phyloP scores from a whole-genome alignment of 2,797 vertebrate genomes.

The Cryptoblepharus egeriae region DNA sequence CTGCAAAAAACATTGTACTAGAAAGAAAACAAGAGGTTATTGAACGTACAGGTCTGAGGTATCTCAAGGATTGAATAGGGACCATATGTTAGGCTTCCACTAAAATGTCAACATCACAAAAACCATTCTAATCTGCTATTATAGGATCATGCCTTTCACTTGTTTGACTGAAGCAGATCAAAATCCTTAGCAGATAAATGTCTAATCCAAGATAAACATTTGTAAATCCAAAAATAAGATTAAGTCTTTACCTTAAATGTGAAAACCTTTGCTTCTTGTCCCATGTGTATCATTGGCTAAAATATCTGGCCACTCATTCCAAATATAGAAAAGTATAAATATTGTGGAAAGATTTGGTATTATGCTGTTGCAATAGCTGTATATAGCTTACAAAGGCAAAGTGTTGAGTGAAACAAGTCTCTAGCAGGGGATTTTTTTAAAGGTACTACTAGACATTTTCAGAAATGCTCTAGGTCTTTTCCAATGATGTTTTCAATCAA shows the following conservation, averaged over 20 bases:
- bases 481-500: background rate
- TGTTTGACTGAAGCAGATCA: conserved; percentile 25
- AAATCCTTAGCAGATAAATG: conserved; percentile 35
- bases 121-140: conserved; percentile 31
- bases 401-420: background rate
- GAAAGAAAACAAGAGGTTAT: background rate
- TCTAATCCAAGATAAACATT: conserved; percentile 38
- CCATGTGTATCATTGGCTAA: background rate
- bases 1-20: background rate
- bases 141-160: conserved; percentile 21
- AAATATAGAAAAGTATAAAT: background rate
- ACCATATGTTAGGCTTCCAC: conserved; percentile 7
- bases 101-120: conserved; percentile 21
- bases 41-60: background rate
- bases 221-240: conserved; percentile 35
- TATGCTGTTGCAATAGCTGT: background rate
- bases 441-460: background rate
- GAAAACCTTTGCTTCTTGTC: background rate
- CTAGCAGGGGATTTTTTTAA: background rate
- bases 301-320: background rate
- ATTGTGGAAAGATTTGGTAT: background rate
- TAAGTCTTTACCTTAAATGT: conserved; percentile 11
- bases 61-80: background rate
- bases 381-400: background rate
- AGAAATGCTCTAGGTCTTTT: background rate